Percentiles rank a stretch among this genome's conserved stretches.
Evolutionary conservation across 2,797 vertebrate genomes (phyloP).

Genomic region (Brotogeris chrysoptera): DNA sequence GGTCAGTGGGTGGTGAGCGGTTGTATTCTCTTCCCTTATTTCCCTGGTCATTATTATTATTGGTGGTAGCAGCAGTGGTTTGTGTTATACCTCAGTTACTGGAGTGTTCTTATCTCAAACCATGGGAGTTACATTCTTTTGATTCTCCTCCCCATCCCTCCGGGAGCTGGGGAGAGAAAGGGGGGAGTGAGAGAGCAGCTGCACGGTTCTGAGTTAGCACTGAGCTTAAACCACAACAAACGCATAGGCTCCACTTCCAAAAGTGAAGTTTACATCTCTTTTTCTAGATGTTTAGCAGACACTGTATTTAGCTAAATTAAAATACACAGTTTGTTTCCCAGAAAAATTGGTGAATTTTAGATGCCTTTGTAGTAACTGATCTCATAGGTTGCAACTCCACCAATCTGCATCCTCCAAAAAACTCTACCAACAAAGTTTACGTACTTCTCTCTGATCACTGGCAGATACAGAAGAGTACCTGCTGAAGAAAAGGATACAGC

Average conservation of each 20-base stretch:
- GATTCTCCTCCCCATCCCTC: no score
- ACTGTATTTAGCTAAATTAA: not conserved
- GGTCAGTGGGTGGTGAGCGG: no score
- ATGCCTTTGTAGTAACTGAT: not conserved
- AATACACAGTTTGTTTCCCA: not conserved
- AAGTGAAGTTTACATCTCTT: not conserved
- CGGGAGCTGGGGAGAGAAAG: no score
- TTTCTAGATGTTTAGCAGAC: not conserved
- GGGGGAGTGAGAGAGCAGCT: no score
- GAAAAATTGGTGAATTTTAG: not conserved
- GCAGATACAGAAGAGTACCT: not conserved
- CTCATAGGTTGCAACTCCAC: not conserved
- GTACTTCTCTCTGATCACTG: not conserved
- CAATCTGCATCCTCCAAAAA: not conserved
- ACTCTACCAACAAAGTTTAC: not conserved
- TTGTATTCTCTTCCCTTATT: no score
- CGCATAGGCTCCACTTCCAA: not conserved
- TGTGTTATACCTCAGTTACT: no score
- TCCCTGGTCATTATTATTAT: no score
- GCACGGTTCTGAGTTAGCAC: no score
- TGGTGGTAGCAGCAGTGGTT: no score
- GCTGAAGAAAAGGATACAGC: not conserved
- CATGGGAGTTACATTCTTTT: no score
- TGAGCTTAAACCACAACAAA: no score
- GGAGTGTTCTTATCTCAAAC: no score